These are phyloP conservation scores for Acleris literana DNA, from an alignment of 2,888 invertebrate genomes.

Conservation along the genomic window DNA sequence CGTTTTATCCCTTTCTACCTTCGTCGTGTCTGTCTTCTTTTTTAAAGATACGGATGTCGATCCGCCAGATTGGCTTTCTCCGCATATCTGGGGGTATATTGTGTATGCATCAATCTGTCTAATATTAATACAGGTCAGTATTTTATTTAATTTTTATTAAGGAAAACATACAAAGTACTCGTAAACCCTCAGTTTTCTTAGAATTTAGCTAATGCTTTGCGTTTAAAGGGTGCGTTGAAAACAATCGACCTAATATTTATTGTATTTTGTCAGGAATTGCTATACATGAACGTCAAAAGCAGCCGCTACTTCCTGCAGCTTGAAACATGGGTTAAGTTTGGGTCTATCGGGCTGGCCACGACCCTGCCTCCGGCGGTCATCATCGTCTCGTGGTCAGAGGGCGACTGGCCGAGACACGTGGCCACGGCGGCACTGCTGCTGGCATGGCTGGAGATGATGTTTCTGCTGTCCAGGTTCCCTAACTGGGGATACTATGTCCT, in stretches of 20 bases:
- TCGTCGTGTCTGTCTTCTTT: constrained; percentile 76
- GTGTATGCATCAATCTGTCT: constrained; percentile 65
- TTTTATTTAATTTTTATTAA: background rate
- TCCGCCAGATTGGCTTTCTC: constrained; percentile 58
- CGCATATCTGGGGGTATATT: constrained; percentile 65
- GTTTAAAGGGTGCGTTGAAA: too few species aligned
- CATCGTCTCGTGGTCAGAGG: constrained; percentile 46
- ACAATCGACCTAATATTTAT: background rate
- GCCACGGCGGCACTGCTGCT: constrained; percentile 79
- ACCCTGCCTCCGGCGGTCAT: constrained; percentile 67
- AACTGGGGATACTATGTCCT: constrained; percentile 84
- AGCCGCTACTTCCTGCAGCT: constrained; percentile 78
- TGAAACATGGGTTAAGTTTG: constrained; percentile 83
- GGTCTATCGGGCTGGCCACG: constrained; percentile 70
- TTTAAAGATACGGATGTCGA: constrained; percentile 63
- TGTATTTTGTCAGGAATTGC: constrained; percentile 72
- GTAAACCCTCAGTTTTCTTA: too few species aligned
- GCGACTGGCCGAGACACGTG: constrained; percentile 76
- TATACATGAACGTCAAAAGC: constrained; percentile 78
- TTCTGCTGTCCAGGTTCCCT: constrained; percentile 81
- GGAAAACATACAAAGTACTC: too few species aligned
- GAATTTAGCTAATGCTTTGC: background rate
- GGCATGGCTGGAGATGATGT: constrained; percentile 83
- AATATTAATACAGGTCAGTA: constrained; percentile 70
- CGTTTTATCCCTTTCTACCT: constrained; percentile 75